Evolutionary conservation across 1,140 invertebrate species (phyloP).

Genomic region (Ridgeia piscesae): DNA sequence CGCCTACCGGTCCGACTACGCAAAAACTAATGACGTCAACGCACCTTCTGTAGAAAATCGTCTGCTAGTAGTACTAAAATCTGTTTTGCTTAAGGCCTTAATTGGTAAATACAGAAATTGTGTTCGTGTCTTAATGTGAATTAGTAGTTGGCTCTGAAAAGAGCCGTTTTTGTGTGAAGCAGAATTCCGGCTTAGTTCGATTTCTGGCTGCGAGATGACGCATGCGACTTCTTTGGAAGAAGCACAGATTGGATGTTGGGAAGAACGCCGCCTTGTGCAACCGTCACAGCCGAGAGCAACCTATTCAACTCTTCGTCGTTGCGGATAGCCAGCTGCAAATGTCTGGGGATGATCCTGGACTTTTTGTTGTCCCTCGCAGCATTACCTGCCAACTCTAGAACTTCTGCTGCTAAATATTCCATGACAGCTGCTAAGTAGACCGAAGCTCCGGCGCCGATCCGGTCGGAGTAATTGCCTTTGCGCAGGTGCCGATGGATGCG

Average conservation of each 20-base stretch:
- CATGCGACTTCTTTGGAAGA: conserved; percentile 54
- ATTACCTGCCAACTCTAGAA: conserved; percentile 68
- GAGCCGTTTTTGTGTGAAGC: conserved; percentile 31
- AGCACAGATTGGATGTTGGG: conserved; percentile 56
- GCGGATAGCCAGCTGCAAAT: conserved; percentile 60
- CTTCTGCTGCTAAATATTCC: conserved; percentile 57
- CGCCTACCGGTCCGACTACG: neutral
- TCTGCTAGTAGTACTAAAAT: neutral
- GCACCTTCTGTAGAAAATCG: neutral
- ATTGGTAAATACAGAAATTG: neutral
- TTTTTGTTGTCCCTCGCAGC: conserved; percentile 69
- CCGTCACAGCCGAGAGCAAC: conserved; percentile 52
- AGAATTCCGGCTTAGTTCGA: neutral
- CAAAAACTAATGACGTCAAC: neutral
- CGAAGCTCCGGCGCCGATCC: conserved; percentile 49
- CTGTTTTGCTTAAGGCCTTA: too few species aligned
- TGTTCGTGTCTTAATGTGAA: neutral
- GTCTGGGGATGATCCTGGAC: conserved; percentile 61
- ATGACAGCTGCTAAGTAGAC: conserved; percentile 56
- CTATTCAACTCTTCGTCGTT: conserved; percentile 58
- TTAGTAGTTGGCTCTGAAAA: conserved; percentile 33
- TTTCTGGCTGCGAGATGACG: conserved; percentile 38
- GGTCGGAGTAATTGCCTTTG: conserved; percentile 48
- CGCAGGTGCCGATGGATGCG: conserved; percentile 57
- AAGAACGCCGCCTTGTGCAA: conserved; percentile 56